phyloP scores from a whole-genome alignment of 2,113 vertebrate genomes.

The Phrynosoma blainvillii region DNA sequence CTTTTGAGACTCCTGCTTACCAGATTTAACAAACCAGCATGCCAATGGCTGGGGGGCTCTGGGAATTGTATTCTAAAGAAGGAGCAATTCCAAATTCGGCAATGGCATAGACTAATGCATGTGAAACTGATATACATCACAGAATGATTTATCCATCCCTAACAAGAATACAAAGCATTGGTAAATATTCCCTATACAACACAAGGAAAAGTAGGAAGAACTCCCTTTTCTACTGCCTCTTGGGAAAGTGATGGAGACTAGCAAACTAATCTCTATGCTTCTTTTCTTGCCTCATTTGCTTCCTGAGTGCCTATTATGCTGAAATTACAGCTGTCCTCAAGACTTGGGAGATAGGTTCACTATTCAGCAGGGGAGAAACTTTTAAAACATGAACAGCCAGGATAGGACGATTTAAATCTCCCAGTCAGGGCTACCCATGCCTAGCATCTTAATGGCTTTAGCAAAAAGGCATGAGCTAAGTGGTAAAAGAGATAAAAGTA shows the following conservation, averaged over 20 bases:
- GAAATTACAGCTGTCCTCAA: constrained; percentile 28
- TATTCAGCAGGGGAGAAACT: constrained; percentile 16
- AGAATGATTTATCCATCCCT: neutral
- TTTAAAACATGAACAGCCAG: constrained; percentile 26
- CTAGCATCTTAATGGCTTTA: constrained; percentile 40
- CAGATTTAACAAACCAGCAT: too few relatives aligned
- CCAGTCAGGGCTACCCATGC: constrained; percentile 22
- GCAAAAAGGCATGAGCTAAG: constrained; percentile 27
- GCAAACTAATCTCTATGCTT: constrained; percentile 4
- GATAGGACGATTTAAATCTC: constrained; percentile 23
- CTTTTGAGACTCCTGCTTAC: too few relatives aligned
- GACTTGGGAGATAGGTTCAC: constrained; percentile 27
- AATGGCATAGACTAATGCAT: neutral
- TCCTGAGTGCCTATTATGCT: constrained; percentile 18
- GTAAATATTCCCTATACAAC: constrained; percentile 6
- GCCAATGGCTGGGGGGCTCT: too few relatives aligned
- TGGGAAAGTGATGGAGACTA: neutral
- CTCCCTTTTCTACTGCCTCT: constrained; percentile 24
- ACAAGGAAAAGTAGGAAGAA: constrained; percentile 17
- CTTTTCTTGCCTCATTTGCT: constrained; percentile 30
- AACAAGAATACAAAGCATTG: constrained; percentile 5
- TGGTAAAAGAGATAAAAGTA: constrained; percentile 35
- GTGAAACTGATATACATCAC: neutral
- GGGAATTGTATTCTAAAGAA: too few relatives aligned
- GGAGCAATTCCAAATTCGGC: too few relatives aligned